Evolutionary conservation across 2,797 vertebrate species (phyloP), one percentile per base, ranked within the genome.

Genomic region (Prionace glauca): DNA sequence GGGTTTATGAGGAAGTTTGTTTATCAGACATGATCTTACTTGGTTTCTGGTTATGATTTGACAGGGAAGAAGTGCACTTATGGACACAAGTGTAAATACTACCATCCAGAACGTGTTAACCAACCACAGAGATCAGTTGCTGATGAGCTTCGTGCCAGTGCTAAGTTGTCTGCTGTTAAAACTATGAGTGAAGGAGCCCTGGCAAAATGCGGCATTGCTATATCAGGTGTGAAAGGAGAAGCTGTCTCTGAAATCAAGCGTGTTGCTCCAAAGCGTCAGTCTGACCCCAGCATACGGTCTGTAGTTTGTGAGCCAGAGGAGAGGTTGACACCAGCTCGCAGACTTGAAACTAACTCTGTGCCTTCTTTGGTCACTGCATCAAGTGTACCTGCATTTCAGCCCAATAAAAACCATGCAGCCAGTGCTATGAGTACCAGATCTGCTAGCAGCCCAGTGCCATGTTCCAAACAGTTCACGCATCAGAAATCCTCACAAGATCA

Each of bases 71-170:
- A 99, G 97, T 99, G 99, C 97, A 99, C 99, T 95, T 99, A 99
- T 95, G 99, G 99, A 97, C 99, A 99, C 97, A 99, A 99, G 97
- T 99, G 99, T 97, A 99, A 99, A 97, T 99, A 99, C 97, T 99
- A 99, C 97, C 99, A 99, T 96, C 99, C 99, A 16, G 99, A 99
- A 97, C 98, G 99, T 95, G 98, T 99, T 96, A 99, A 99, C 97
- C 99, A 99, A 97, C 98, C 99, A 2, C 98, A 98, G 97, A 98
- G 99, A 95, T 99, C 99, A 2, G 99, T 99, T 96, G 99, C 99
- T 91, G 99, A 99, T 96, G 99, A 99, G 97, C 98, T 99, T 96
- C 98, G 99, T 97, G 99, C 99, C 96, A 99, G 99, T 97, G 99
- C 99, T 97, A 99, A 99, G 97, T 97, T 99, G 96, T 99, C 99